Percentiles rank a stretch among this genome's conserved stretches.
phyloP scores from a whole-genome alignment of 1,140 invertebrate genomes.

The Telenomus remus region DNA sequence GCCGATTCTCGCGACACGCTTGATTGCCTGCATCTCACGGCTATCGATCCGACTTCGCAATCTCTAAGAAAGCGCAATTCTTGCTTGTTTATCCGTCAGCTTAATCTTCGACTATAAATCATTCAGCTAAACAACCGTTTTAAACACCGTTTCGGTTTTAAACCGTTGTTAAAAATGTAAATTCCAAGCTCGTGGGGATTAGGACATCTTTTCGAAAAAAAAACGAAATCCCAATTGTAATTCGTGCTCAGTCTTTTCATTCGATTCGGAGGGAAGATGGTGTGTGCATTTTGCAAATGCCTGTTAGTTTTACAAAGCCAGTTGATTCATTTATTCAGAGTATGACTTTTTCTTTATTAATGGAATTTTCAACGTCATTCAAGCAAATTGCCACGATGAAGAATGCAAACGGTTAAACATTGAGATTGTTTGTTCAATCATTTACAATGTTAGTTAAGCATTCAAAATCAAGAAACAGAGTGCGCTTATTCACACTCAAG shows the following conservation, averaged over 20 bases:
- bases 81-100: slow-evolving; percentile 14
- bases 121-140: too few relatives aligned
- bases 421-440: background rate
- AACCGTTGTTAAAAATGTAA: too few relatives aligned
- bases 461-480: background rate
- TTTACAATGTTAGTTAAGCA: background rate
- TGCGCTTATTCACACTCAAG: too few relatives aligned
- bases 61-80: slow-evolving; percentile 17
- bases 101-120: too few relatives aligned
- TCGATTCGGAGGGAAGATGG: too few relatives aligned
- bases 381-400: background rate
- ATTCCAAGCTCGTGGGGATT: too few relatives aligned
- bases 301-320: slow-evolving; percentile 19
- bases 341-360: slow-evolving; percentile 32
- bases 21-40: slow-evolving; percentile 45
- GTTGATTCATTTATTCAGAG: slow-evolving; percentile 22
- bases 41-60: slow-evolving; percentile 27
- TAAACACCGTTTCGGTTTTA: too few relatives aligned
- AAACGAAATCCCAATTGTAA: too few relatives aligned
- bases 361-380: slow-evolving; percentile 35
- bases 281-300: too few relatives aligned
- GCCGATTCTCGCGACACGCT: slow-evolving; percentile 54
- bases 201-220: too few relatives aligned
- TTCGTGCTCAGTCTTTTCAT: too few relatives aligned
- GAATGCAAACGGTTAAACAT: slow-evolving; percentile 5